Evolutionary conservation across 2,888 invertebrate genomes (phyloP), one percentile per base, ranked within the genome.

Genomic region (Pherbina coryleti): DNA sequence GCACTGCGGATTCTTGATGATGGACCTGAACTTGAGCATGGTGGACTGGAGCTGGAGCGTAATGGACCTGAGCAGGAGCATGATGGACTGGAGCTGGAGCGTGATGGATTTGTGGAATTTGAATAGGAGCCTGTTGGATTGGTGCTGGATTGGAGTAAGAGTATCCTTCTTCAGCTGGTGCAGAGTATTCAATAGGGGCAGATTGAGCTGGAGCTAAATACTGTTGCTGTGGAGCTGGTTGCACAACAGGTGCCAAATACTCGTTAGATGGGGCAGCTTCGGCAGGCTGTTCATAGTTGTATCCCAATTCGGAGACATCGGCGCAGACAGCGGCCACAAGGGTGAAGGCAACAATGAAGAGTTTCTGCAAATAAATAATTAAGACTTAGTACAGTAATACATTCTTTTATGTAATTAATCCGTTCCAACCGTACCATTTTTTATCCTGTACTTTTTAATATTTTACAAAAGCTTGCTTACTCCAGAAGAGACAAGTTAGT

Each of bases 301-400:
- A 82, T 14, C 71, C 71, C 22, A 82, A 75, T 51, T 82, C 78
- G 5, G 82, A 82, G 3, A 82, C 82, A 80, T 81, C 82, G 28
- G 80, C 82, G 62, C 71, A 79, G 14, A 79, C 79, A 60, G 62
- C 71, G 19, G 78, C 80, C 76, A 81, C 78, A 53, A 81, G 72
- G 28, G 77, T 78, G 8, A 82, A 76, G 7, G 76, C 53, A 17
- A 81, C 62, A 19, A 81, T 19, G 75, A 81, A 75, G 7, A 79
- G 28, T 79, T 79, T 82, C 82, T 82, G n/a, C 3, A 75, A 64
- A 22, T 1, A 8, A 64, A 31, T 31, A 17, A 8, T 19, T 19
- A 55, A 19, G 1, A 55, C 19, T 19, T 31, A 66, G n/a, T 34
- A 66, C 25, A 37, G 11, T 14, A 31, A n/a, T 31, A 11, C 1